phyloP scores from a whole-genome alignment of 2,888 invertebrate species.

The Plagodis dolabraria region DNA sequence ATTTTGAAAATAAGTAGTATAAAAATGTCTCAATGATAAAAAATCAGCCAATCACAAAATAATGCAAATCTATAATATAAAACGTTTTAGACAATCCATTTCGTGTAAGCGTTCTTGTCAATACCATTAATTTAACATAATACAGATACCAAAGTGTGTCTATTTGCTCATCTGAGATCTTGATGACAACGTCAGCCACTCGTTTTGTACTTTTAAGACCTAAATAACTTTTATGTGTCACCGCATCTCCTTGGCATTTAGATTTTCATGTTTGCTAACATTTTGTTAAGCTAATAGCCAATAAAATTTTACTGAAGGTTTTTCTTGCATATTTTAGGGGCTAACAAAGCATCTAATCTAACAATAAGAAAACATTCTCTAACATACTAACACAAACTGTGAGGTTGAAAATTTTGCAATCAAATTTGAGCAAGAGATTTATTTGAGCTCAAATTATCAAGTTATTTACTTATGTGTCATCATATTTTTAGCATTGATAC shows the following conservation, averaged over 20 bases:
- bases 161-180: slow-evolving; percentile 26
- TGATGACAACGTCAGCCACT: slow-evolving; percentile 28
- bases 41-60: too few species aligned
- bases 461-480: slow-evolving; percentile 42
- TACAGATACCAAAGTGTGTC: slow-evolving; percentile 21
- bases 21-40: too few species aligned
- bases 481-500: slow-evolving; percentile 35
- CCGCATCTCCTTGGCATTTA: slow-evolving; percentile 33
- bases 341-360: slow-evolving; percentile 1
- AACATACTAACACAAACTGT: slow-evolving; percentile 10
- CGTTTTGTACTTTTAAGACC: slow-evolving; percentile 14
- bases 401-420: slow-evolving; percentile 45
- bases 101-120: neutral
- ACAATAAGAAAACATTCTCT: neutral
- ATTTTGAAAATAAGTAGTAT: too few species aligned
- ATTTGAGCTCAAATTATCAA: slow-evolving; percentile 49
- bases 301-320: slow-evolving; percentile 2
- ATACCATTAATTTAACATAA: neutral
- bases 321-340: slow-evolving; percentile 9
- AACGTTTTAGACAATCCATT: too few species aligned
- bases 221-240: slow-evolving; percentile 21
- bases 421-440: slow-evolving; percentile 42
- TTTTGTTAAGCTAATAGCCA: slow-evolving; percentile 11
- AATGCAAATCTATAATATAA: too few species aligned
- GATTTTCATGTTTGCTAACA: slow-evolving; percentile 11